Evolutionary conservation across 2,113 vertebrate species (phyloP).

Genomic region (Sterrhoptilus dennistouni): DNA sequence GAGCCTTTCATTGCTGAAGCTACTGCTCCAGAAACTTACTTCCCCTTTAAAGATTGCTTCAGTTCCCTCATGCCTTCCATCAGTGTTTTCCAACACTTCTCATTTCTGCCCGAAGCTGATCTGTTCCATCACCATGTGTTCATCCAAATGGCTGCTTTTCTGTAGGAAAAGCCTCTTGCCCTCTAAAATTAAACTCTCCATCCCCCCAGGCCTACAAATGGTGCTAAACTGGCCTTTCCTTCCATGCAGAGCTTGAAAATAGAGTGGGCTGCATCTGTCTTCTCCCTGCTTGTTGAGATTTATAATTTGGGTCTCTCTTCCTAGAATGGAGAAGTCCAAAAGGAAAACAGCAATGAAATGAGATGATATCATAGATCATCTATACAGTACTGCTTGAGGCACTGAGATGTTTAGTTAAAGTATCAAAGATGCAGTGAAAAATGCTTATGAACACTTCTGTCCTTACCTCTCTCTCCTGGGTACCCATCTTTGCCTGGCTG

Average conservation of each 20-base stretch:
- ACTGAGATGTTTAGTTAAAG: neutral
- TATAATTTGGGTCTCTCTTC: neutral
- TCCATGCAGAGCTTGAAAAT: neutral
- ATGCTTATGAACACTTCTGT: rapidly evolving
- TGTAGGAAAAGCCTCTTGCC: neutral
- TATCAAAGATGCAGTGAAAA: neutral
- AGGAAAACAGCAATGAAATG: neutral
- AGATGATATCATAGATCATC: neutral
- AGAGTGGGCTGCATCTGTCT: neutral
- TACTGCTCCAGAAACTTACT: neutral
- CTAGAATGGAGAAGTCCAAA: neutral
- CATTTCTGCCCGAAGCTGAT: neutral
- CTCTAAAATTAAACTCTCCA: neutral
- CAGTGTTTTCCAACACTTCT: neutral
- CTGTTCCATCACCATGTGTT: neutral
- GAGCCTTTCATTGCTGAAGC: neutral
- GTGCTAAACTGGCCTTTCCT: neutral
- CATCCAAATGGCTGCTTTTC: neutral
- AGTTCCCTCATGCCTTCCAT: neutral
- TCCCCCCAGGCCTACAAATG: neutral
- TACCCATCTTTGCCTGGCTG: conserved; percentile 73
- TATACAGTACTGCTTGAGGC: neutral
- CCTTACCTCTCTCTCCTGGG: conserved; percentile 84
- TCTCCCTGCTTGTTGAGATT: neutral
- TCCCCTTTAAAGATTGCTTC: neutral